These are phyloP conservation scores for Excalfactoria chinensis DNA, from an alignment of 2,113 vertebrate species.

Conservation along the genomic window DNA sequence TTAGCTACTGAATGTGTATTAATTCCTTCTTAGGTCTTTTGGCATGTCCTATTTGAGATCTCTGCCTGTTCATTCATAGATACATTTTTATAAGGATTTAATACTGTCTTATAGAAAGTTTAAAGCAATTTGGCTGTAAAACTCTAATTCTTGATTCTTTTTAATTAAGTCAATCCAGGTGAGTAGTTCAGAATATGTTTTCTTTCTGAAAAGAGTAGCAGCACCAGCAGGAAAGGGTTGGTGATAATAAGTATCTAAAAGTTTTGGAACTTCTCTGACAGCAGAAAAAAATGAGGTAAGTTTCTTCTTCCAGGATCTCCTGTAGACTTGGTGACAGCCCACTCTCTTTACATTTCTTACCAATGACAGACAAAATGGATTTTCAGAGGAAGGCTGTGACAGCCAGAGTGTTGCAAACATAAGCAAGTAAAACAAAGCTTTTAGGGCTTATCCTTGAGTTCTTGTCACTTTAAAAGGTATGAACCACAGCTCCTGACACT, in stretches of 20 bases:
- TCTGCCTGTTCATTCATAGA: background rate
- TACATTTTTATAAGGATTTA: background rate
- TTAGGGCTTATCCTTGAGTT: background rate
- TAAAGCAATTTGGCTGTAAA: background rate
- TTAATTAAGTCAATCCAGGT: rapidly evolving
- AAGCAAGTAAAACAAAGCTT: background rate
- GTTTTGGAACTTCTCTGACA: background rate
- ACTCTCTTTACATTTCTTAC: background rate
- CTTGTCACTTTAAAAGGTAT: background rate
- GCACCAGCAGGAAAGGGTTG: background rate
- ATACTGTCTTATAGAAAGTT: background rate
- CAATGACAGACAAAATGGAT: background rate
- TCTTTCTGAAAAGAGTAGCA: background rate
- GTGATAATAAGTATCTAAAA: background rate
- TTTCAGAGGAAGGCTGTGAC: background rate
- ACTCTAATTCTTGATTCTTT: background rate
- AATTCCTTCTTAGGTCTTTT: background rate
- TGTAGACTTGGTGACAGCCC: background rate
- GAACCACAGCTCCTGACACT: background rate
- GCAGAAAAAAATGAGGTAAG: background rate
- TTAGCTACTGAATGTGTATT: background rate
- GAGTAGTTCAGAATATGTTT: background rate
- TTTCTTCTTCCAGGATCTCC: background rate
- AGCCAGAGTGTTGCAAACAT: background rate
- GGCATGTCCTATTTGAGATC: background rate